Percentiles rank a stretch among this genome's conserved stretches.
These are phyloP conservation scores for Hydraecia micacea DNA, from an alignment of 2,888 invertebrate genomes.

Conservation along the genomic window DNA sequence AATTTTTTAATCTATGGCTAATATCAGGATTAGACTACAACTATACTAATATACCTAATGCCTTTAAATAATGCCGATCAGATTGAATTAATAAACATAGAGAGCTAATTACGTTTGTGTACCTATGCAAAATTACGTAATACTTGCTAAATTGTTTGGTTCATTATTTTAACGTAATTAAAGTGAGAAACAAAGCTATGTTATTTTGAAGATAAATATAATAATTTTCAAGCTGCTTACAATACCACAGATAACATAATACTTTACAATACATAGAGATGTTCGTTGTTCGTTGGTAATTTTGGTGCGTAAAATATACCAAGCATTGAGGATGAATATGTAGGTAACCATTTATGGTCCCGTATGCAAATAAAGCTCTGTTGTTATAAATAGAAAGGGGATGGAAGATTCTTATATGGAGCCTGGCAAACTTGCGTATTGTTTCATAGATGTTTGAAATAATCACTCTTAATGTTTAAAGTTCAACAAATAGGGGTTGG, in stretches of 20 bases:
- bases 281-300: not conserved
- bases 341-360: not conserved
- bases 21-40: constrained; percentile 17
- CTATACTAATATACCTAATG: not conserved
- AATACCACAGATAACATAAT: too few species aligned
- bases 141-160: not conserved
- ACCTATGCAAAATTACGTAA: not conserved
- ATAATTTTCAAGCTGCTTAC: not conserved
- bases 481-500: too few species aligned
- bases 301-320: too few species aligned
- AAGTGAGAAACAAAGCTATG: not conserved
- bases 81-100: constrained; percentile 16
- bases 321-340: not conserved
- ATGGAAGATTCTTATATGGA: too few species aligned
- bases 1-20: not conserved
- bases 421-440: too few species aligned
- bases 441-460: too few species aligned
- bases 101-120: constrained; percentile 11
- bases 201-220: not conserved
- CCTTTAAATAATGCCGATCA: constrained; percentile 5
- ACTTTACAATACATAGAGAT: not conserved
- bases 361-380: not conserved
- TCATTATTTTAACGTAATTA: constrained; percentile 2
- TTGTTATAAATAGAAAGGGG: not conserved
- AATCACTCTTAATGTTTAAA: too few species aligned